A percentile compares a stretch with the other conserved stretches of the same genome.
Conservation (phyloP, 2,797 vertebrate genomes). For the Thalassophryne amazonica region DNA sequence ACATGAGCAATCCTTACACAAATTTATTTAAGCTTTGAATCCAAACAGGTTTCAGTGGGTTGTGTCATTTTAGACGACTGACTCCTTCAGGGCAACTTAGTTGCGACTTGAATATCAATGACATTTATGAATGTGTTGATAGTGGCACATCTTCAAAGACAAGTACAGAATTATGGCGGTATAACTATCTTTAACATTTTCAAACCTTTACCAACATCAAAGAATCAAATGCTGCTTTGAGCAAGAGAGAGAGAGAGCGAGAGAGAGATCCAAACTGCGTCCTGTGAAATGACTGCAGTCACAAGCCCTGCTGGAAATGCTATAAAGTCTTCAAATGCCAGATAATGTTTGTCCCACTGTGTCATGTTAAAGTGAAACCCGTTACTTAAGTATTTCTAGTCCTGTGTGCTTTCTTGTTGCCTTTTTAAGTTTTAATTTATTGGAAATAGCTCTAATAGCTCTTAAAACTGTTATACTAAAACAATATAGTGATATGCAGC, state of each 20-base stretch:
- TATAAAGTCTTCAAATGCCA: too few species aligned
- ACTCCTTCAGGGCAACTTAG: neutral
- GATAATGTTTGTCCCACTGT: too few species aligned
- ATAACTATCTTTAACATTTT: neutral
- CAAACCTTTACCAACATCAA: neutral
- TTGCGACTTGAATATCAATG: neutral
- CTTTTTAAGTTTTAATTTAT: neutral
- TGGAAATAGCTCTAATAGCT: neutral
- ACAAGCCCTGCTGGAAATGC: too few species aligned
- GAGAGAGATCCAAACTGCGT: too few species aligned
- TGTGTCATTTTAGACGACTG: conserved; percentile 1
- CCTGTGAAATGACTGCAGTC: too few species aligned
- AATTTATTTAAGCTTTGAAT: conserved; percentile 3
- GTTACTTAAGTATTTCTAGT: neutral
- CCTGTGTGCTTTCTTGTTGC: neutral
- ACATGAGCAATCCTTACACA: neutral
- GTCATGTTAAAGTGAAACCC: too few species aligned
- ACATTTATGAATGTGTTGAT: neutral
- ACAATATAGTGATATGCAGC: neutral
- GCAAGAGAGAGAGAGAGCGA: too few species aligned
- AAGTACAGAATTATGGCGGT: neutral
- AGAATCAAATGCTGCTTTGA: neutral
- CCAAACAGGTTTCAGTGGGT: neutral
- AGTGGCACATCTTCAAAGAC: neutral
- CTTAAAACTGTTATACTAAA: neutral